phyloP scores from a whole-genome alignment of 2,888 invertebrate species.

The Pristionchus exspectatus region DNA sequence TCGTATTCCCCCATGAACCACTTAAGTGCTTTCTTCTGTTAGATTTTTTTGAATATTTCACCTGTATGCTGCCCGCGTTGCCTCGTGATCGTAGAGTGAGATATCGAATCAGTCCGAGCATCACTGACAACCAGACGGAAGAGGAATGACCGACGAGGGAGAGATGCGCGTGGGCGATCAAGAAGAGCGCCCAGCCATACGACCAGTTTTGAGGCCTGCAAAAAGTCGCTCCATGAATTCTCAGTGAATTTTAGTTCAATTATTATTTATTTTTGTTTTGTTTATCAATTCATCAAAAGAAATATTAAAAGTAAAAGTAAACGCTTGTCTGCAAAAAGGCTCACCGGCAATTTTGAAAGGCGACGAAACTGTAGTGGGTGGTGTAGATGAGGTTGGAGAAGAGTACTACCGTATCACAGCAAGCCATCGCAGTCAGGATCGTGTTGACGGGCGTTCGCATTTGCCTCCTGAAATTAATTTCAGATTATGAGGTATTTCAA shows the following conservation, averaged over 20 bases:
- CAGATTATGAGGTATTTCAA: background rate
- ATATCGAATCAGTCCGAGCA: slow-evolving; percentile 77
- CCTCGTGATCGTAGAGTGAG: slow-evolving; percentile 75
- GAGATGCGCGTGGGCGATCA: slow-evolving; percentile 77
- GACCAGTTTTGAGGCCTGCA: slow-evolving; percentile 70
- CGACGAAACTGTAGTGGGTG: slow-evolving; percentile 77
- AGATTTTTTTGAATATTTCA: background rate
- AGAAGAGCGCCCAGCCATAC: slow-evolving; percentile 78
- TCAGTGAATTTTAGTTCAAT: too few relatives aligned
- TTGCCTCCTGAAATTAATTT: slow-evolving; percentile 62
- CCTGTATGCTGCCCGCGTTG: slow-evolving; percentile 72
- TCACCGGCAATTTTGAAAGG: slow-evolving; percentile 64
- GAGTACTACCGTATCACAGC: slow-evolving; percentile 77
- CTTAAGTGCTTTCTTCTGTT: background rate
- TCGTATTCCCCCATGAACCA: background rate
- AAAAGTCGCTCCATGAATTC: too few relatives aligned
- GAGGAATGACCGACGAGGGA: slow-evolving; percentile 76
- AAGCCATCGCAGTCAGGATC: slow-evolving; percentile 78
- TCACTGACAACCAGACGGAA: slow-evolving; percentile 77
- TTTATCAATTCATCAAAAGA: too few relatives aligned
- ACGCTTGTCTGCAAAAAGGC: too few relatives aligned
- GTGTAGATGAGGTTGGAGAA: slow-evolving; percentile 78
- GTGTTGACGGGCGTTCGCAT: slow-evolving; percentile 79
- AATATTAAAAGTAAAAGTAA: too few relatives aligned
- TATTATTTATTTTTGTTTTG: too few relatives aligned